Evolutionary conservation across 2,888 invertebrate species (phyloP).

Genomic region (Mamestra brassicae): DNA sequence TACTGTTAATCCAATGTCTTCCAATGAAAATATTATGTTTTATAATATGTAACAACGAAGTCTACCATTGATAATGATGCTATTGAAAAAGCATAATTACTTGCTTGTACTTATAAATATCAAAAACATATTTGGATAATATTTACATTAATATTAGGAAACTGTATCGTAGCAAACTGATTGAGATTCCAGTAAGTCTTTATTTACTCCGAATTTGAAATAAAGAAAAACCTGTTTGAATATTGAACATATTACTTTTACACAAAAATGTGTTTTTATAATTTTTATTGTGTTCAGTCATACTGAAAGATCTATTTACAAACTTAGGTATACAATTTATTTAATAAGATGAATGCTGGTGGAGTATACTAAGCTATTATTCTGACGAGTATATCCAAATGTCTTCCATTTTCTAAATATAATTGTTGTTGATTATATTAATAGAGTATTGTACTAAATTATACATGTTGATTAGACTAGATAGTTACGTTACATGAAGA

Average conservation of each 20-base stretch:
- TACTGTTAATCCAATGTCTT: slow-evolving; percentile 79
- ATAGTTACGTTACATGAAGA: slow-evolving; percentile 61
- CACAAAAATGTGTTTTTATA: slow-evolving; percentile 26
- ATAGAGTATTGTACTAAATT: slow-evolving; percentile 69
- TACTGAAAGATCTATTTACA: slow-evolving; percentile 61
- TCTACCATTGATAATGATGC: slow-evolving; percentile 81
- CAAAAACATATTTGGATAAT: slow-evolving; percentile 68
- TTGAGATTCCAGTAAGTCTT: slow-evolving; percentile 37
- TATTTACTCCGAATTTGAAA: slow-evolving; percentile 37
- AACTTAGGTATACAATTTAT: slow-evolving; percentile 54
- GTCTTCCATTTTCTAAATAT: slow-evolving; percentile 72
- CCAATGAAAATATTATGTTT: slow-evolving; percentile 74
- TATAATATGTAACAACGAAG: slow-evolving; percentile 85
- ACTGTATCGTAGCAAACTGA: slow-evolving; percentile 51
- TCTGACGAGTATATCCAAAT: slow-evolving; percentile 55
- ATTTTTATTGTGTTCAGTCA: slow-evolving; percentile 46
- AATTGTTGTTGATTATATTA: slow-evolving; percentile 72
- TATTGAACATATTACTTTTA: slow-evolving; percentile 32
- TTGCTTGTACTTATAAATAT: slow-evolving; percentile 60
- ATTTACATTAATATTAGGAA: slow-evolving; percentile 64
- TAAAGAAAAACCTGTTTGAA: slow-evolving; percentile 13
- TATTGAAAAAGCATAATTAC: slow-evolving; percentile 45
- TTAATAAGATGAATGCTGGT: slow-evolving; percentile 41
- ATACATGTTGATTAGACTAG: slow-evolving; percentile 74
- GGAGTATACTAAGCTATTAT: slow-evolving; percentile 39